phyloP scores from a whole-genome alignment of 2,888 invertebrate genomes.

The Clitarchus hookeri region DNA sequence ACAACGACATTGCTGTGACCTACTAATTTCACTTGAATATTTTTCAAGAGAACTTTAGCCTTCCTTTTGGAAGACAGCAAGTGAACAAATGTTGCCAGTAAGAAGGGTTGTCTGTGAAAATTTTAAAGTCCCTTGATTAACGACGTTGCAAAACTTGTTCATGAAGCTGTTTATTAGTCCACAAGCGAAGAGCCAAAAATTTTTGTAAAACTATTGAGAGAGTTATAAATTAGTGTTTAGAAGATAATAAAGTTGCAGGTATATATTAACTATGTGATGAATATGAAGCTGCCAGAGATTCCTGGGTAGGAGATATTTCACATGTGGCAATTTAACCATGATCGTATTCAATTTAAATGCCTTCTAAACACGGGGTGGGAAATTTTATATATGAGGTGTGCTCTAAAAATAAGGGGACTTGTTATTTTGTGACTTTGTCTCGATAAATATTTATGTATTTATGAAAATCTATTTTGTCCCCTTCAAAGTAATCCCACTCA shows the following conservation, averaged over 20 bases:
- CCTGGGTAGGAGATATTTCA: conserved; percentile 9
- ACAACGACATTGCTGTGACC: too few species aligned
- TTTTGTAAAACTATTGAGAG: background rate
- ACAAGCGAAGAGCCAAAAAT: background rate
- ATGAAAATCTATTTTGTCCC: too few species aligned
- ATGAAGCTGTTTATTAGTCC: background rate
- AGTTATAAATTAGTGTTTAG: background rate
- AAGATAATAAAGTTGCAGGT: background rate
- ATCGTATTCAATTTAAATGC: background rate
- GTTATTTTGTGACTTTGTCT: too few species aligned
- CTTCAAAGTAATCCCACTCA: too few species aligned
- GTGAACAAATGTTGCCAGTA: background rate
- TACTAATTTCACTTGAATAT: too few species aligned
- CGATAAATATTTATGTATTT: too few species aligned
- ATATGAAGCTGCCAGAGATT: background rate
- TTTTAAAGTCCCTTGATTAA: background rate
- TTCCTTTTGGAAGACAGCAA: background rate
- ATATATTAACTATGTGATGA: background rate
- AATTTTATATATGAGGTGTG: too few species aligned
- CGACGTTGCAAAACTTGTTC: background rate
- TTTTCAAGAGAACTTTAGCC: background rate
- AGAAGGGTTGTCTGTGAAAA: background rate
- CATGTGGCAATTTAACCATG: background rate
- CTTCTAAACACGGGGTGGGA: background rate
- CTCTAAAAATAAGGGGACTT: too few species aligned